Percentiles rank a stretch among this genome's conserved stretches.
Evolutionary conservation across 2,888 invertebrate genomes (phyloP).

Genomic region (Dasysyrphus albostriatus): DNA sequence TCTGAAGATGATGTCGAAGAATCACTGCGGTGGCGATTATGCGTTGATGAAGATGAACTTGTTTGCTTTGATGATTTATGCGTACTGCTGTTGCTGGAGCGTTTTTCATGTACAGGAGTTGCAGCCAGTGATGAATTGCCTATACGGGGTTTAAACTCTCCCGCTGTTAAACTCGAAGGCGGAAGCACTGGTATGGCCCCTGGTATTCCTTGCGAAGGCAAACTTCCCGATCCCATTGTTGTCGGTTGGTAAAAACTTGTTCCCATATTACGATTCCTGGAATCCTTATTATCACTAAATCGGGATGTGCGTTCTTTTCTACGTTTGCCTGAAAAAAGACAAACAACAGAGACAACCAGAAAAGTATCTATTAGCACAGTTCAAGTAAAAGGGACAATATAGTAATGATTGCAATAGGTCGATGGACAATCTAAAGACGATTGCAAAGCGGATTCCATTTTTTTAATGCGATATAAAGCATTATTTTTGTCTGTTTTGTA

Average conservation of each 20-base stretch:
- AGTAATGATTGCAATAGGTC: slow-evolving; percentile 37
- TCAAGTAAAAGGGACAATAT: slow-evolving; percentile 18
- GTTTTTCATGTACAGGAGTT: slow-evolving; percentile 45
- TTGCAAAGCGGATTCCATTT: slow-evolving; percentile 64
- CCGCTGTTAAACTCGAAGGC: background rate
- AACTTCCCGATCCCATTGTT: slow-evolving; percentile 47
- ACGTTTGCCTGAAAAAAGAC: slow-evolving; percentile 80
- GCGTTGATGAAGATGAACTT: slow-evolving; percentile 37
- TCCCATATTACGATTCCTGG: slow-evolving; percentile 71
- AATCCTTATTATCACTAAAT: slow-evolving; percentile 83
- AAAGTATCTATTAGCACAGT: slow-evolving; percentile 53
- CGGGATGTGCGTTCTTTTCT: slow-evolving; percentile 82
- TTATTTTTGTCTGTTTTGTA: slow-evolving; percentile 53
- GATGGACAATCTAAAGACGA: slow-evolving; percentile 58
- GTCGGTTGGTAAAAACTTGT: slow-evolving; percentile 49
- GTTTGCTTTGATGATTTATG: slow-evolving; percentile 56
- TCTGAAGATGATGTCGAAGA: slow-evolving; percentile 53
- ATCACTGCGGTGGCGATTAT: slow-evolving; percentile 50
- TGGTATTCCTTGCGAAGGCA: slow-evolving; percentile 38
- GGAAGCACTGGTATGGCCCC: slow-evolving; percentile 22
- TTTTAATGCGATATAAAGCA: slow-evolving; percentile 58
- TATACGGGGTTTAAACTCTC: slow-evolving; percentile 43
- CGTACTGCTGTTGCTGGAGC: slow-evolving; percentile 31
- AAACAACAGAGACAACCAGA: slow-evolving; percentile 17
- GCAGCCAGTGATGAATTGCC: slow-evolving; percentile 15